Conservation (phyloP, 92 coral and sea anemone genomes). For the Phenganax marumi region DNA sequence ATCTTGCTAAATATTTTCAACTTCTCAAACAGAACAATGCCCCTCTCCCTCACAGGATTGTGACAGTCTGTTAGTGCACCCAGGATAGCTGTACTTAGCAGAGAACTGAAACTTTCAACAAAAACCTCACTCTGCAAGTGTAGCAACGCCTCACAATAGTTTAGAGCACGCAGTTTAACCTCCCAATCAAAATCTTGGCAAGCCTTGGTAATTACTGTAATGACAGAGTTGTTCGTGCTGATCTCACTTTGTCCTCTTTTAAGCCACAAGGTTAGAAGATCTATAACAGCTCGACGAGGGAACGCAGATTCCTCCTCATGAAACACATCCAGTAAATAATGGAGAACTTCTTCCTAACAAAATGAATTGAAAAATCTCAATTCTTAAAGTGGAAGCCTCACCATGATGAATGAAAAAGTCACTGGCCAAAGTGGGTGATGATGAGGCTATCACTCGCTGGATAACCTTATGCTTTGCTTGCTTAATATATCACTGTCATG, state of each 20-base stretch:
- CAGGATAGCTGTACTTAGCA: constrained; percentile 53
- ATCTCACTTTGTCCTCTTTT: constrained; percentile 35
- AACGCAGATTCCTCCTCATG: constrained; percentile 77
- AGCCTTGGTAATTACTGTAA: constrained; percentile 25
- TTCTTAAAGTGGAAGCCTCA: no score
- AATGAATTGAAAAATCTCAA: not conserved
- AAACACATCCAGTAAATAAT: constrained; percentile 51
- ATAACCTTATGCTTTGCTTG: not conserved
- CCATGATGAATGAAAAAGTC: no score
- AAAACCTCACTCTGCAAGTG: constrained; percentile 33
- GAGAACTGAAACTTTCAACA: constrained; percentile 30
- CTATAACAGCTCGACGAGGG: constrained; percentile 79
- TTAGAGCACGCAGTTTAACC: constrained; percentile 75
- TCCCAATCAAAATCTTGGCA: constrained; percentile 98
- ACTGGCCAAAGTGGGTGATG: no score
- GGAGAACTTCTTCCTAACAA: constrained; percentile 61
- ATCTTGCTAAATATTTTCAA: not conserved
- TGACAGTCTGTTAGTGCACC: constrained; percentile 81
- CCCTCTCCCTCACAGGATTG: constrained; percentile 73
- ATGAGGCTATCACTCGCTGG: no score
- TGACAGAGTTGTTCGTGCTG: not conserved
- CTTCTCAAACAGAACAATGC: constrained; percentile 27
- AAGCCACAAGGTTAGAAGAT: constrained; percentile 63
- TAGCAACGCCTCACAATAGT: constrained; percentile 66
- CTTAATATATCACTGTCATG: not conserved